A percentile compares a stretch with the other conserved stretches of the same genome.
Evolutionary conservation across 1,140 invertebrate species (phyloP).

Genomic region (Bombus fervidus): DNA sequence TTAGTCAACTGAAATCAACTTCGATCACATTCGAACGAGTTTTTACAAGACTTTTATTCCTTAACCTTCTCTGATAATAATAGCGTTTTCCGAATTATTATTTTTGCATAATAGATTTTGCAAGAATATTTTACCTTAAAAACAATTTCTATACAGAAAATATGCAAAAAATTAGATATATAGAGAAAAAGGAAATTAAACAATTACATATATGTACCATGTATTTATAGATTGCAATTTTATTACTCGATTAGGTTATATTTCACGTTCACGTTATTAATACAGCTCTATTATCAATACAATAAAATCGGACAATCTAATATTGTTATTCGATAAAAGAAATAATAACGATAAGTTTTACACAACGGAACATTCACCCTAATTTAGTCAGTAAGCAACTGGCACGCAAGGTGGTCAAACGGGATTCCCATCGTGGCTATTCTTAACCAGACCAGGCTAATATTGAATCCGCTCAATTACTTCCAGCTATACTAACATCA

Average conservation of each 20-base stretch:
- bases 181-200: too few species aligned
- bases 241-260: neutral
- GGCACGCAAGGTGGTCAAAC: conserved; percentile 65
- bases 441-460: conserved; percentile 67
- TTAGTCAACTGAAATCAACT: neutral
- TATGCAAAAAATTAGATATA: neutral
- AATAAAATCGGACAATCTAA: neutral
- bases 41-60: neutral
- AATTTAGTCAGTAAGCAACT: conserved; percentile 61
- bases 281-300: neutral
- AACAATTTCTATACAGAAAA: neutral
- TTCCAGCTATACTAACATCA: conserved; percentile 46
- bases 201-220: neutral
- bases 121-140: neutral
- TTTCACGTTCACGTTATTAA: neutral
- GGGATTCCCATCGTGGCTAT: conserved; percentile 63
- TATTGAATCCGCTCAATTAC: conserved; percentile 64
- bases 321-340: conserved; percentile 16
- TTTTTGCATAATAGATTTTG: neutral
- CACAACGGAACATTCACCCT: conserved; percentile 66
- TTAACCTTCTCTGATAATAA: neutral
- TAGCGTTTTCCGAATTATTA: neutral
- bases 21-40: neutral
- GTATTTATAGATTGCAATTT: neutral
- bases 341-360: conserved; percentile 42